Evolutionary conservation across 1,140 invertebrate genomes (phyloP).

Genomic region (Brachionus calyciflorus): DNA sequence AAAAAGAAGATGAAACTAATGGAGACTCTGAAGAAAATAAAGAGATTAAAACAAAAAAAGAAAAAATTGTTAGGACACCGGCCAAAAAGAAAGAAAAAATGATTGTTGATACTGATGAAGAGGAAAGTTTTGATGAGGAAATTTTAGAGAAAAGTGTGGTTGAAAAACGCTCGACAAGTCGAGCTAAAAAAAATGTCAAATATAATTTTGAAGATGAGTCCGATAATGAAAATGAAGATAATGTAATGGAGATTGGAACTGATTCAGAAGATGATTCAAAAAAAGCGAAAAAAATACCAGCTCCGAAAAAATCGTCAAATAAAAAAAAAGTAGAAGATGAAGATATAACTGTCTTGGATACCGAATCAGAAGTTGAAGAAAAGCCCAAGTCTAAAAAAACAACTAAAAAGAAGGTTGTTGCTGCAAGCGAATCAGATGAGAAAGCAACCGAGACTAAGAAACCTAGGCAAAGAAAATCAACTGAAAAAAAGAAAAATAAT

Average conservation of each 20-base stretch:
- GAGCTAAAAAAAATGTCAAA: constrained; percentile 25
- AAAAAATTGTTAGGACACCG: too few relatives aligned
- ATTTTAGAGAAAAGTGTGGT: not conserved
- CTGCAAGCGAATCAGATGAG: not conserved
- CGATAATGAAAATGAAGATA: not conserved
- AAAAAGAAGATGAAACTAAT: not conserved
- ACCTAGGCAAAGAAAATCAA: too few relatives aligned
- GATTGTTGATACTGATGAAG: not conserved
- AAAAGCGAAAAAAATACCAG: not conserved
- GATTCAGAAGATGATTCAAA: not conserved
- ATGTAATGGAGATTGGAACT: not conserved
- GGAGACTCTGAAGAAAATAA: not conserved
- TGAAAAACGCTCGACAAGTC: not conserved
- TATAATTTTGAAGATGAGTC: constrained; percentile 22
- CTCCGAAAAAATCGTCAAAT: not conserved
- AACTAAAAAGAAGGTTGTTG: too few relatives aligned
- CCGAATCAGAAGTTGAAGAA: too few relatives aligned
- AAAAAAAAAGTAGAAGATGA: not conserved
- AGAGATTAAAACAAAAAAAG: not conserved
- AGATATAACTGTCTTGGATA: too few relatives aligned
- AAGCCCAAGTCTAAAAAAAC: too few relatives aligned
- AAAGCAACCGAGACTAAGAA: not conserved
- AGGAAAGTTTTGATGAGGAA: constrained; percentile 44
- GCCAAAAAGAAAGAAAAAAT: constrained; percentile 29
- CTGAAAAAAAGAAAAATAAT: not conserved